Conservation (phyloP, 2,797 vertebrate species). For the Molossus alvarezi region DNA sequence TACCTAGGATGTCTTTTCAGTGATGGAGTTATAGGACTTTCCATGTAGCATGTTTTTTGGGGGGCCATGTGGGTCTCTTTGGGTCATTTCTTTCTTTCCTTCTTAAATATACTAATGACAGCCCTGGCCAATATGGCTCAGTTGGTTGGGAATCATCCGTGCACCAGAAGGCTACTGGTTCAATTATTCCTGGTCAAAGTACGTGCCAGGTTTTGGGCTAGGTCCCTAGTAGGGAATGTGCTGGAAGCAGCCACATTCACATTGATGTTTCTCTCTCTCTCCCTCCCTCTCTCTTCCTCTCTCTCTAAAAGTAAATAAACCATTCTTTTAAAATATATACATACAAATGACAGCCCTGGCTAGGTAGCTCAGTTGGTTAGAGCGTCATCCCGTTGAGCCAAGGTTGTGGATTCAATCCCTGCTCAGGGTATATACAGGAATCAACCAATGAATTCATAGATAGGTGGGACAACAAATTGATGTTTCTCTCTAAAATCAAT, state of each 20-base stretch:
- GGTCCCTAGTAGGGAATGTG: neutral
- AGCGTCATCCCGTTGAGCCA: neutral
- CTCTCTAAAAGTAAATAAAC: neutral
- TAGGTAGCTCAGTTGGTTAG: neutral
- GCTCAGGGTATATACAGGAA: neutral
- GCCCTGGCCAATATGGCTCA: neutral
- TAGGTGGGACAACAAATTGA: too few species aligned
- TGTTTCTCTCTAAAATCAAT: too few species aligned
- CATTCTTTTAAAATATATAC: neutral
- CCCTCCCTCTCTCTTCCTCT: too few species aligned
- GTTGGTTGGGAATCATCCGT: neutral
- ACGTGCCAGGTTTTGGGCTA: neutral
- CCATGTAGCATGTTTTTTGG: neutral
- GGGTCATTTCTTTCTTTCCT: neutral
- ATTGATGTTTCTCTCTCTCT: neutral
- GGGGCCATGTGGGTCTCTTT: neutral
- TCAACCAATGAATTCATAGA: too few species aligned
- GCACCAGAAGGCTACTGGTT: neutral
- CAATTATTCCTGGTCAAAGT: neutral
- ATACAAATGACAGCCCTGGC: neutral
- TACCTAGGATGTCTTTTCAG: neutral
- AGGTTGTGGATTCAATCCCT: neutral
- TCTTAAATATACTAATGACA: constrained; percentile 37
- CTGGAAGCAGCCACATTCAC: neutral
- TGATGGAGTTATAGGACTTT: neutral